Base-by-base conservation (phyloP, 2,797 vertebrate genomes). In the Orientallactaga sibirica region DNA sequence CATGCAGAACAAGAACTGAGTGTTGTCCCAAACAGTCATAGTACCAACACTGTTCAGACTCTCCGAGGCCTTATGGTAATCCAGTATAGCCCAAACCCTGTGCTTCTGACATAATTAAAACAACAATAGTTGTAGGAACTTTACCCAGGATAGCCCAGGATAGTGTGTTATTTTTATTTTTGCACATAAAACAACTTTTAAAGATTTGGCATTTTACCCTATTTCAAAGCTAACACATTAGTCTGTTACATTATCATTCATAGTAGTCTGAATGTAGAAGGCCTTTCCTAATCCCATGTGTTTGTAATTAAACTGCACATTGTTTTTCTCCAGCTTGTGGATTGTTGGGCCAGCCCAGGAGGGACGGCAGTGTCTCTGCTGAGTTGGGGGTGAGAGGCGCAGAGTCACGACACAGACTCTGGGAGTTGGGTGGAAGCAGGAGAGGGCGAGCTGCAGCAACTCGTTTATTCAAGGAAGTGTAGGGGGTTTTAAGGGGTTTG, bases 71-170 rank as follows among this genome's bases (percentile, higher is more conserved):
- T 94, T 90, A 48, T 1, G 67, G 16, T 7, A 78, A 43, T 58
- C 8, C 82, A 3, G 12, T 52, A 20, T 73, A 48, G 22, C 7
- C 12, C 43, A 58, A 93, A 74, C 67, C 4, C 29, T 86, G 67
- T n/a, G 48, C 27, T 81, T 91, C 61, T 12, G 48, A 88, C 92
- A 75, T 73, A 75, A 27, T n/a, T 29, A 16, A 64, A 83, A 80
- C 52, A 91, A 74, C 41, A 88, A 37, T 85, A 58, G 29, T 61
- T 15, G 41, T 86, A 75, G 20, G 22, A 61, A 8, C 9, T 52
- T 84, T 75, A 24, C 48, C 71, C 52, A 75, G 78, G 19, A 81
- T 91, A 55, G 88, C 19, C 16, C 58, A 81, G n/a, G n/a, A n/a
- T n/a, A 37, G 1, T 87, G 27, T 64, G 2, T 33, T 73, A 22